These are phyloP conservation scores for Lycaon pictus DNA, from an alignment of 2,113 vertebrate genomes.

Conservation along the genomic window DNA sequence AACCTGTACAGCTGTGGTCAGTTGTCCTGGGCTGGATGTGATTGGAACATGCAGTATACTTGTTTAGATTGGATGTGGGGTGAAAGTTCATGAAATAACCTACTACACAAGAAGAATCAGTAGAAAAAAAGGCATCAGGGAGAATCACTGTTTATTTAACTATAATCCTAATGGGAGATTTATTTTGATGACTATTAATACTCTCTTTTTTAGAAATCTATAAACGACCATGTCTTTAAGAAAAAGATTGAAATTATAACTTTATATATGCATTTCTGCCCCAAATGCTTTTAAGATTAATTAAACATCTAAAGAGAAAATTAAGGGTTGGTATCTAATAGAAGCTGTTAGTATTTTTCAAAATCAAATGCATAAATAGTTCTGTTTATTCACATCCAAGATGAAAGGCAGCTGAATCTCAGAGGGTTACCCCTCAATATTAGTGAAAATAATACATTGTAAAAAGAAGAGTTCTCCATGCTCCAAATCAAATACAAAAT, in stretches of 20 bases:
- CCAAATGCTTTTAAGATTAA: slow-evolving; percentile 57
- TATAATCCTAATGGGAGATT: not conserved
- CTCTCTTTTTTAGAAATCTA: not conserved
- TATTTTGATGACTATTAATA: not conserved
- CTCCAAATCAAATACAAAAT: not conserved
- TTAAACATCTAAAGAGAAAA: slow-evolving; percentile 58
- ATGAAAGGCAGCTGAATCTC: not conserved
- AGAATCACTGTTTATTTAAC: not conserved
- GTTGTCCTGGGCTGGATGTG: not conserved
- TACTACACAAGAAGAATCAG: not conserved
- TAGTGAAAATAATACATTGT: slow-evolving; percentile 3
- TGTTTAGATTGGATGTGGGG: not conserved
- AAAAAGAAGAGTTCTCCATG: not conserved
- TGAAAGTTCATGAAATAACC: not conserved
- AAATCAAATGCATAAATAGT: slow-evolving; percentile 26
- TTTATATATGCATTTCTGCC: not conserved
- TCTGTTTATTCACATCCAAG: slow-evolving; percentile 11
- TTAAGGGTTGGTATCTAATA: slow-evolving; percentile 57
- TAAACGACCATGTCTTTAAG: slow-evolving; percentile 24
- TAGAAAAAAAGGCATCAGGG: not conserved
- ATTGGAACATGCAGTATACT: not conserved
- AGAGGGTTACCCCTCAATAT: not conserved
- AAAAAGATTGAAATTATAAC: slow-evolving; percentile 29
- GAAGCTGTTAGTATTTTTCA: slow-evolving; percentile 39
- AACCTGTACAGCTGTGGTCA: not conserved